Evolutionary conservation across 2,113 vertebrate species (phyloP).

Genomic region (Dicentrarchus labrax): DNA sequence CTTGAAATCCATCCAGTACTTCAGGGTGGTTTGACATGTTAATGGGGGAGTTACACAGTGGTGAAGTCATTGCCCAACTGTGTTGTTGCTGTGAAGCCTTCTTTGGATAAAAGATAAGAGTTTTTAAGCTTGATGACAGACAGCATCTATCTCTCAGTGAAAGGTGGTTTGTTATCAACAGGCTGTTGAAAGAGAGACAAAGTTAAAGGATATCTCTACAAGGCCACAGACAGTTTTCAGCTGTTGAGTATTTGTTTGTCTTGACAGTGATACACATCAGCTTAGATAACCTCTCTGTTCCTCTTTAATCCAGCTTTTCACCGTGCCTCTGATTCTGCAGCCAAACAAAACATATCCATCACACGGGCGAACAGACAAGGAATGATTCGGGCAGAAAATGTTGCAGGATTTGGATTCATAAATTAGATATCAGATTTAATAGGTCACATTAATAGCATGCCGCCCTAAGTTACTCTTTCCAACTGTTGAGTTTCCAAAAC

Average conservation of each 20-base stretch:
- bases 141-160: not conserved
- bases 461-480: not conserved
- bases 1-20: constrained; percentile 9
- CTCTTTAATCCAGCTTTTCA: constrained; percentile 25
- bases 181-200: constrained; percentile 4
- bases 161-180: not conserved
- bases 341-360: constrained; percentile 23
- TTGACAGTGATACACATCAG: constrained; percentile 31
- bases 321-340: not conserved
- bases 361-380: constrained; percentile 21
- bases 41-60: not conserved
- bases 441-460: constrained; percentile 30
- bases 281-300: not conserved
- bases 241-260: constrained; percentile 48
- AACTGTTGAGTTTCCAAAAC: constrained; percentile 55
- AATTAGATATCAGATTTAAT: constrained; percentile 45
- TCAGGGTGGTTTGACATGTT: not conserved
- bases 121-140: constrained; percentile 35
- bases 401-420: constrained; percentile 20
- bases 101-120: constrained; percentile 16
- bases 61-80: constrained; percentile 29
- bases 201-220: not conserved
- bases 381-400: not conserved
- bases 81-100: not conserved
- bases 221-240: constrained; percentile 12